These are phyloP conservation scores for Antheraea yamamai DNA, from an alignment of 2,888 invertebrate genomes.

Conservation along the genomic window DNA sequence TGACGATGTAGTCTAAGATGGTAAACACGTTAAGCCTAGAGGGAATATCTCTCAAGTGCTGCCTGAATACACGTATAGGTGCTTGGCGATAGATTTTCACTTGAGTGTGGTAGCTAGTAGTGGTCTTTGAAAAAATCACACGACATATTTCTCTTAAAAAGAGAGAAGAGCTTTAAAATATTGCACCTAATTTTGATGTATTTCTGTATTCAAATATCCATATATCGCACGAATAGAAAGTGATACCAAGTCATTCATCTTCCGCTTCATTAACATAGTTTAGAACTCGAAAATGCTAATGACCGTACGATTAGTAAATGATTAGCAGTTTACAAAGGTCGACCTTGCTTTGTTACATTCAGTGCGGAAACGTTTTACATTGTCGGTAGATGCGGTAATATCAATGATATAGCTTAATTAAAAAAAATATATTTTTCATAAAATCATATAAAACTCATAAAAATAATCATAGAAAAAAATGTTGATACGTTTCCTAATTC, in stretches of 20 bases:
- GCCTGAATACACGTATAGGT: too few species aligned
- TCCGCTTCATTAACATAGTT: slow-evolving; percentile 8
- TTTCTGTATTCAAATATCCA: background rate
- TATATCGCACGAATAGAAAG: slow-evolving; percentile 12
- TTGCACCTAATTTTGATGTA: background rate
- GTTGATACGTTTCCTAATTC: background rate
- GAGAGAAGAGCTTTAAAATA: too few species aligned
- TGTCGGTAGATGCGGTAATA: slow-evolving; percentile 16
- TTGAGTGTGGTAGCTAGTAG: too few species aligned
- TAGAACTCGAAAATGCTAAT: slow-evolving; percentile 27
- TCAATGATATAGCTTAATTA: background rate
- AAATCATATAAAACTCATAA: background rate
- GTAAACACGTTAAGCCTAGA: too few species aligned
- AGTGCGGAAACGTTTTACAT: slow-evolving; percentile 15
- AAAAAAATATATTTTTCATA: background rate
- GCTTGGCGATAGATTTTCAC: too few species aligned
- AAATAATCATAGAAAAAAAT: background rate
- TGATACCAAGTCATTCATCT: background rate
- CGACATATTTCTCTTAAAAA: too few species aligned
- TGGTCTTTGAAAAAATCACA: too few species aligned
- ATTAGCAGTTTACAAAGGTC: slow-evolving; percentile 30
- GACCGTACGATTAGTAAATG: slow-evolving; percentile 29
- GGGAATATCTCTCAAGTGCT: too few species aligned
- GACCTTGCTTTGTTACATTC: slow-evolving; percentile 28
- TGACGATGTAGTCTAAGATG: too few species aligned